Percentiles rank a stretch among this genome's conserved stretches.
Evolutionary conservation across 1,140 invertebrate species (phyloP).

Genomic region (Aricia agestis): DNA sequence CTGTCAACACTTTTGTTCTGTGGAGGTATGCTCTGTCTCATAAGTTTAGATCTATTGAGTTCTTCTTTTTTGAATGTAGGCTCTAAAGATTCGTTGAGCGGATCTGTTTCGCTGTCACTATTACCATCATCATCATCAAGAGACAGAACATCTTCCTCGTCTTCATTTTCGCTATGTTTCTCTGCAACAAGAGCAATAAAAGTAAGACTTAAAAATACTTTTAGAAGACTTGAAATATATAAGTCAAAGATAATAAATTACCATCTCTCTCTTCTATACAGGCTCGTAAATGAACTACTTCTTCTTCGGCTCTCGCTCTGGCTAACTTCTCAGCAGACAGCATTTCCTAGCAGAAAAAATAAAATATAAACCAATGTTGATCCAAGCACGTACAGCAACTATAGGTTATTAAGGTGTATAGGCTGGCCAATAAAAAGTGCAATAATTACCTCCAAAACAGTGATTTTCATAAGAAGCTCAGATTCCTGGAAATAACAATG

Average conservation of each 20-base stretch:
- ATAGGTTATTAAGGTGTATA: too few relatives aligned
- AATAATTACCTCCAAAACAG: constrained; percentile 48
- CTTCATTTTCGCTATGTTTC: constrained; percentile 37
- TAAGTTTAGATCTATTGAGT: constrained; percentile 41
- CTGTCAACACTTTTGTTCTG: constrained; percentile 25
- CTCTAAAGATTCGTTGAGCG: constrained; percentile 51
- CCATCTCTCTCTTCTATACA: constrained; percentile 64
- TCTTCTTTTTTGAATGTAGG: constrained; percentile 55
- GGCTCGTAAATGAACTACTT: constrained; percentile 51
- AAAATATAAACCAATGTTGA: too few relatives aligned
- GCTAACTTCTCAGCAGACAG: constrained; percentile 47
- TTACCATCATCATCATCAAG: constrained; percentile 41
- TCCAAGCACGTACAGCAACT: too few relatives aligned
- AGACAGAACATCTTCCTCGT: constrained; percentile 36
- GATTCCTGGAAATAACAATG: constrained; percentile 38
- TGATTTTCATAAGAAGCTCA: constrained; percentile 45
- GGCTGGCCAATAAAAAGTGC: background rate
- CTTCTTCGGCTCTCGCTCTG: constrained; percentile 44
- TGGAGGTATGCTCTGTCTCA: constrained; percentile 31
- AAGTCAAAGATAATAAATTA: constrained; percentile 20
- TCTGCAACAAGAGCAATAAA: constrained; percentile 32
- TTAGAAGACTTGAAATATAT: too few relatives aligned
- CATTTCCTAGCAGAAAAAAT: constrained; percentile 45
- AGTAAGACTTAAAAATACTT: background rate
- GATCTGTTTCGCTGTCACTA: constrained; percentile 42